phyloP scores from a whole-genome alignment of 2,113 vertebrate genomes.

The Ardeotis arabs region DNA sequence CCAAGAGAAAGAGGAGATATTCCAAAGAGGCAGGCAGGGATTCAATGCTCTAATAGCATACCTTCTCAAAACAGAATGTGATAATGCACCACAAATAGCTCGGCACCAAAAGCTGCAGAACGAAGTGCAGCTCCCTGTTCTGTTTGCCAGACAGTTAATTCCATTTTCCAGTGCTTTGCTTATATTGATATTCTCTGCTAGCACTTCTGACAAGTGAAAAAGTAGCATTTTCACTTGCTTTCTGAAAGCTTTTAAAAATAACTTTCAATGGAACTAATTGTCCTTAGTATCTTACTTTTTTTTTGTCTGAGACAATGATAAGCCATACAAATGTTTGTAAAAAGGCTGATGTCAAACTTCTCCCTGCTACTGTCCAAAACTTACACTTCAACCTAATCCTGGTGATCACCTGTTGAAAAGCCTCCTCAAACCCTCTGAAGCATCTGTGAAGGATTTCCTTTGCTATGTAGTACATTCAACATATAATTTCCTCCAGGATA shows the following conservation, averaged over 20 bases:
- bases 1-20: background rate
- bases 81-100: background rate
- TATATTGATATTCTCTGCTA: background rate
- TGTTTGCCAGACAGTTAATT: background rate
- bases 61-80: rapidly evolving
- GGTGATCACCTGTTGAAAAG: background rate
- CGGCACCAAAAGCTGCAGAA: background rate
- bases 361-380: background rate
- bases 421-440: background rate
- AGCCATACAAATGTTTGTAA: background rate
- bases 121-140: background rate
- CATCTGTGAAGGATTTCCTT: background rate
- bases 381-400: background rate
- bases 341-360: background rate
- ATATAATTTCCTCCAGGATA: background rate
- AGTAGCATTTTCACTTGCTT: background rate
- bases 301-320: background rate
- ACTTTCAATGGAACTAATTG: background rate
- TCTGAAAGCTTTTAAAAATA: background rate
- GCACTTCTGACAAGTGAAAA: background rate
- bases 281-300: background rate
- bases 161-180: background rate
- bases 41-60: background rate
- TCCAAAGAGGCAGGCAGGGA: background rate
- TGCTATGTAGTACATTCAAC: background rate